Base-by-base conservation (phyloP, 2,888 invertebrate species). In the Yponomeuta cagnagella region DNA sequence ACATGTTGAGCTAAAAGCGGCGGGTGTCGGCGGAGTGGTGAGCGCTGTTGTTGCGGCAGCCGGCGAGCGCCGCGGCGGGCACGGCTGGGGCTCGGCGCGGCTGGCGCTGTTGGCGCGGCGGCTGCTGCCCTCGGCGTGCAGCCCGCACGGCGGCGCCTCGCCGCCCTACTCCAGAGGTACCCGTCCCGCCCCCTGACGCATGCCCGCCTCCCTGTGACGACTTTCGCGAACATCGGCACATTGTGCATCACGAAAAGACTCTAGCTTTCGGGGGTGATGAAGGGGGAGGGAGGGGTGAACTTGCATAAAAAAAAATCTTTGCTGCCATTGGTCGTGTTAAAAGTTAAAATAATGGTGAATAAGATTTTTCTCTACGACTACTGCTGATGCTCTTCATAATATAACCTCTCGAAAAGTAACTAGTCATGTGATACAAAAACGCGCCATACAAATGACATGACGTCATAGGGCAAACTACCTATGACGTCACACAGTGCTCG, bases 111-210 rank as follows among this genome's bases (percentile, higher is more conserved):
- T 92, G 85, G 92, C 92, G 85, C 89, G 92, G 76, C 87, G 92
- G 85, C 93, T 95, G 93, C 94, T 95, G 92, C 94, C 95, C 88
- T 93, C 94, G 92, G 94, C 94, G 91, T 95, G 95, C 94, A 93
- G 93, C 87, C 94, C 94, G 90, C 94, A 94, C 93, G 94, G 84
- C 76, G 94, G 94, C 92, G 94, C 94, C 77, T 94, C 94, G 89
- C 94, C 94, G 84, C 94, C 95, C 87, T 95, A 95, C 93, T 92
- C 93, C 84, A 92, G 95, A 95, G 95, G 95, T 95, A 95, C 89
- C 86, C 71, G 73, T 71, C 70, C 74, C 72, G 74, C 72, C 73
- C 75, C 69, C 74, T 63, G 58, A 70, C 75, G 70, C 73, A 58
- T 70, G 70, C 23, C 10, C 63, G 15, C 10, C 63, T 12, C n/a